A percentile compares a stretch with the other conserved stretches of the same genome.
phyloP scores from a whole-genome alignment of 2,888 invertebrate genomes.

The Ametastegia equiseti region DNA sequence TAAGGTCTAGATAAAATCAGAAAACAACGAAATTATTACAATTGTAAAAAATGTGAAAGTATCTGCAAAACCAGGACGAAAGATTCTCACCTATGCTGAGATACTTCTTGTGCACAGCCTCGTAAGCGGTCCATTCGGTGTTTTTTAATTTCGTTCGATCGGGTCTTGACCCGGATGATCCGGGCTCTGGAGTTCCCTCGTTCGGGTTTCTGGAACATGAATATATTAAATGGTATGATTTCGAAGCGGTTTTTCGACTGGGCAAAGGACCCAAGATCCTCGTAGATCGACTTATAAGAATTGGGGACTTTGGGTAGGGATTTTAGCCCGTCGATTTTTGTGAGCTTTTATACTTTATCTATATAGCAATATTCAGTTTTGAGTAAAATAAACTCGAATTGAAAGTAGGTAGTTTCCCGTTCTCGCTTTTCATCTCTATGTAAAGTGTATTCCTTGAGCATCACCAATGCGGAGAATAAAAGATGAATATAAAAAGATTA shows the following conservation, averaged over 20 bases:
- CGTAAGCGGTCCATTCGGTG: conserved; percentile 96
- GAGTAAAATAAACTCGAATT: neutral
- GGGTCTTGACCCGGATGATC: conserved; percentile 81
- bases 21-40: neutral
- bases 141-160: conserved; percentile 90
- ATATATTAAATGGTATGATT: conserved; percentile 47
- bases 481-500: conserved; percentile 18
- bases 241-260: neutral
- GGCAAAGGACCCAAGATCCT: neutral
- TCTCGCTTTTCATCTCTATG: neutral
- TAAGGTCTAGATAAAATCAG: conserved; percentile 82
- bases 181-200: conserved; percentile 83
- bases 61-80: neutral
- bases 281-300: conserved; percentile 5
- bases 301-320: too few species aligned
- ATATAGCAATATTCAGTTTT: conserved; percentile 6
- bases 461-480: neutral
- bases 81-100: conserved; percentile 84
- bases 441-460: neutral
- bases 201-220: conserved; percentile 88
- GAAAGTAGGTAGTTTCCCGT: neutral
- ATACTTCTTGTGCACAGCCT: conserved; percentile 94
- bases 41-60: neutral
- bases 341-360: neutral
- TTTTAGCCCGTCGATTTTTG: neutral